Evolutionary conservation across 2,113 vertebrate species (phyloP).

Genomic region (Ophthalmolycus amberensis): DNA sequence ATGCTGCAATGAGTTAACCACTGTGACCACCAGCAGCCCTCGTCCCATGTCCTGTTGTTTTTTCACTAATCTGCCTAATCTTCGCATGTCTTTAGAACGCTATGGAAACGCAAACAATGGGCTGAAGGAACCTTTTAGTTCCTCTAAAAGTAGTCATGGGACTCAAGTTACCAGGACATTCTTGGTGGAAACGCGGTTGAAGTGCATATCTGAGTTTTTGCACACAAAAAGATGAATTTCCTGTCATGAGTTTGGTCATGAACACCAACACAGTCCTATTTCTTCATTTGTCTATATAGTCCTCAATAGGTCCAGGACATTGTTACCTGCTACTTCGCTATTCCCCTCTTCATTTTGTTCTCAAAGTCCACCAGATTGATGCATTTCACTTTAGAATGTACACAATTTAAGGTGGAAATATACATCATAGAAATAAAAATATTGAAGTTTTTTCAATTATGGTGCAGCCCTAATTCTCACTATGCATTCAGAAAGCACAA

Average conservation of each 20-base stretch:
- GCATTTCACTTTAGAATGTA: too few relatives aligned
- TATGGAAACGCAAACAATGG: not conserved
- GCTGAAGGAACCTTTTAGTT: not conserved
- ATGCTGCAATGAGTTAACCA: not conserved
- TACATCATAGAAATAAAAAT: too few relatives aligned
- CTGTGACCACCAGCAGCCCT: too few relatives aligned
- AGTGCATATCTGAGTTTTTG: not conserved
- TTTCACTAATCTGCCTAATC: not conserved
- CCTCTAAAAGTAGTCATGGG: not conserved
- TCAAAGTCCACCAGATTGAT: too few relatives aligned
- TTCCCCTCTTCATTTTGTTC: too few relatives aligned
- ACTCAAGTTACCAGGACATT: not conserved
- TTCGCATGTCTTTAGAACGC: not conserved
- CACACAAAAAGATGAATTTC: not conserved
- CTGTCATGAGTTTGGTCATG: not conserved
- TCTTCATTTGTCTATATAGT: not conserved
- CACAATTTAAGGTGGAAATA: too few relatives aligned
- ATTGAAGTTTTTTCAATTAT: too few relatives aligned
- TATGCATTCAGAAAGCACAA: not conserved
- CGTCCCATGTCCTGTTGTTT: not conserved
- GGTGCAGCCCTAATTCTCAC: not conserved
- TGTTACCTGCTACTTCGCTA: not conserved
- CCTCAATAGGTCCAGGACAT: not conserved
- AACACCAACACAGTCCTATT: not conserved
- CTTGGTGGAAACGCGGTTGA: not conserved